A percentile compares a stretch with the other conserved stretches of the same genome.
Conservation (phyloP, 2,113 vertebrate genomes). For the Anser brachyrhynchus region DNA sequence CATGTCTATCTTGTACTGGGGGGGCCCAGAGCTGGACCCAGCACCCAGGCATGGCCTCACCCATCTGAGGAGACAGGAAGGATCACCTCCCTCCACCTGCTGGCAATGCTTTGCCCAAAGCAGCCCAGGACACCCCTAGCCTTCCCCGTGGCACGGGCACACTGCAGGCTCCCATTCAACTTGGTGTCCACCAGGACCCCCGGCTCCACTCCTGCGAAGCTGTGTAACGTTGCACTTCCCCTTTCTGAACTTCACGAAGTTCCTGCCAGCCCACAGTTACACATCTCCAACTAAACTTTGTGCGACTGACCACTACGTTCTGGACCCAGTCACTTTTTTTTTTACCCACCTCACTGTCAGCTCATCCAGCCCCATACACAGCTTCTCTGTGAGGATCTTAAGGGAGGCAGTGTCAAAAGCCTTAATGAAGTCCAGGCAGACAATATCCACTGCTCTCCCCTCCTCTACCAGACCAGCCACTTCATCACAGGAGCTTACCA, state of each 20-base stretch:
- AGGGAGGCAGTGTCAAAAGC: neutral
- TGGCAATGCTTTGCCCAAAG: neutral
- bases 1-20: fast-evolving
- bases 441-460: neutral
- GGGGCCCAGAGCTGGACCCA: neutral
- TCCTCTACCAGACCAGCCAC: neutral
- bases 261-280: neutral
- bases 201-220: neutral
- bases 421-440: neutral
- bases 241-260: neutral
- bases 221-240: neutral
- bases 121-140: neutral
- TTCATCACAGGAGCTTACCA: neutral
- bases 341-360: neutral
- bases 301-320: neutral
- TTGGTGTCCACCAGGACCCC: fast-evolving
- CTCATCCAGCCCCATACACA: neutral
- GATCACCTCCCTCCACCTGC: neutral
- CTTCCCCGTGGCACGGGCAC: neutral
- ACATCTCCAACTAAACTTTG: neutral
- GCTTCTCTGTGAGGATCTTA: neutral
- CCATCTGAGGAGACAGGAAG: neutral
- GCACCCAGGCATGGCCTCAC: neutral
- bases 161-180: neutral
- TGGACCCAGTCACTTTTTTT: neutral